Conservation (phyloP, 2,113 vertebrate species). For the Dasypus novemcinctus region DNA sequence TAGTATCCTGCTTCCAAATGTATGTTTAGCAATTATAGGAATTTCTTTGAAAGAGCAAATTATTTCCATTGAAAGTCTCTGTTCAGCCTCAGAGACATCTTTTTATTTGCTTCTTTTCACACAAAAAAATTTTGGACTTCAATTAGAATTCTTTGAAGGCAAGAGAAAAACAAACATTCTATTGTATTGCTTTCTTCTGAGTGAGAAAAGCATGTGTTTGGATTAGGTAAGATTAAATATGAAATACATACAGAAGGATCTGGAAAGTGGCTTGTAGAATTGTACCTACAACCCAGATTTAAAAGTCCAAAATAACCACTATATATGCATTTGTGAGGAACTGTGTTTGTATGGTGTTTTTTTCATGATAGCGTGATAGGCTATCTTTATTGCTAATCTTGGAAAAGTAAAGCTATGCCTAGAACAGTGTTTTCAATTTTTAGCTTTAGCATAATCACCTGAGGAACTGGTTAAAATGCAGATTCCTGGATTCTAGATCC, state of each 20-base stretch:
- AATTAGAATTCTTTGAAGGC: background rate
- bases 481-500: background rate
- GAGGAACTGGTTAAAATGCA: background rate
- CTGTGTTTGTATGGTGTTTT: background rate
- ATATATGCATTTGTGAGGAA: background rate
- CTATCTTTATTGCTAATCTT: background rate
- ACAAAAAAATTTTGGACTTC: conserved; percentile 3
- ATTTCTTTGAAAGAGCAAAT: background rate
- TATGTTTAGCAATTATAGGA: conserved; percentile 3
- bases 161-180: background rate
- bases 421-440: background rate
- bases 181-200: background rate
- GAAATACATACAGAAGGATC: too few relatives aligned
- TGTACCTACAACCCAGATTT: background rate
- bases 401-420: background rate
- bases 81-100: background rate
- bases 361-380: background rate
- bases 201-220: background rate
- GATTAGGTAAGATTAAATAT: background rate
- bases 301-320: background rate
- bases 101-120: conserved; percentile 1
- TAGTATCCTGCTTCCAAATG: background rate
- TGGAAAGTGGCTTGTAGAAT: background rate
- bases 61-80: background rate
- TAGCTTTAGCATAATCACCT: background rate